Percentiles rank a stretch among this genome's conserved stretches.
Conservation (phyloP, 2,797 vertebrate species). For the Xenops minutus region DNA sequence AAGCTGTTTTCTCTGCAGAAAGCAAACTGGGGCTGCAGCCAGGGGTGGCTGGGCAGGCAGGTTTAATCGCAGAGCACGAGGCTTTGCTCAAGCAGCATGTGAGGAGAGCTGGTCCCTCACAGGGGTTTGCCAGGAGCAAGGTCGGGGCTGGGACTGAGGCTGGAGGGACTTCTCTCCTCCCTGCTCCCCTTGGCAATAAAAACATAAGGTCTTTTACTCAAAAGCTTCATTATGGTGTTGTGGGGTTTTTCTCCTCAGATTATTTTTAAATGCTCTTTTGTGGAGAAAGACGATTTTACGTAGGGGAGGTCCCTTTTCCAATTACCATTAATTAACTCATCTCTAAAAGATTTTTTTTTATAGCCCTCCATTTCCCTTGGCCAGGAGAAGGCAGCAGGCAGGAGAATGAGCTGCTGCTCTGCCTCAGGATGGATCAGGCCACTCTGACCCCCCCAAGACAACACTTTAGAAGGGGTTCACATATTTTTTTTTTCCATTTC, state of each 20-base stretch:
- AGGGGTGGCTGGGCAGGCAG: neutral
- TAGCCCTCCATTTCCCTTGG: neutral
- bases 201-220: neutral
- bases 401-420: neutral
- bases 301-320: conserved; percentile 34
- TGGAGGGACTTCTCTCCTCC: neutral
- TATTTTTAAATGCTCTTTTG: conserved; percentile 24
- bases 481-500: neutral
- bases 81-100: fast-evolving
- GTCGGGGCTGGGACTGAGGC: neutral
- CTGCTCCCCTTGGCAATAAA: fast-evolving
- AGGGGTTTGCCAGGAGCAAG: neutral
- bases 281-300: neutral
- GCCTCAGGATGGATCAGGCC: neutral
- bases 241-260: neutral
- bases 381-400: fast-evolving
- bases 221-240: neutral
- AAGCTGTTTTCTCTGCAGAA: neutral
- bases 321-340: conserved; percentile 56
- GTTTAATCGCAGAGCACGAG: fast-evolving
- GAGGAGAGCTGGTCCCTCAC: neutral
- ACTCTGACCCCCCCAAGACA: fast-evolving
- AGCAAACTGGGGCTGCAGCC: fast-evolving
- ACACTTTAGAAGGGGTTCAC: neutral
- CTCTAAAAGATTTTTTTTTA: conserved; percentile 1